phyloP scores from a whole-genome alignment of 1,140 invertebrate species.

The Theocolax elegans region DNA sequence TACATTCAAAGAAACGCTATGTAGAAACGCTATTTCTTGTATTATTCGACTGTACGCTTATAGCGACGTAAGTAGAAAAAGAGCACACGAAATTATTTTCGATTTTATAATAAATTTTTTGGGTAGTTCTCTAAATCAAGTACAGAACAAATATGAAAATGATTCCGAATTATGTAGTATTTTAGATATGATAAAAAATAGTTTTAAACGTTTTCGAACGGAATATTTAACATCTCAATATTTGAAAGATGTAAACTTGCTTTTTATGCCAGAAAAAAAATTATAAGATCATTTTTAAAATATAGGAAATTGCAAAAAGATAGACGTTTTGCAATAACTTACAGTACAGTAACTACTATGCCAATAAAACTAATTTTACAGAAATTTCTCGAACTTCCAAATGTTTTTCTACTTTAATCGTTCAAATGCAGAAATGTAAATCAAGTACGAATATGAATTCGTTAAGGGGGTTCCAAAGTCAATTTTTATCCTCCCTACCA shows the following conservation, averaged over 20 bases:
- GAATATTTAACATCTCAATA: constrained; percentile 7
- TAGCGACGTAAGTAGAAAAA: too few relatives aligned
- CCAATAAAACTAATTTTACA: constrained; percentile 22
- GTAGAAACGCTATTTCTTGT: too few relatives aligned
- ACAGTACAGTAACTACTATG: not conserved
- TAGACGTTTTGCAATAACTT: not conserved
- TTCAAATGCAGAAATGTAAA: constrained; percentile 14
- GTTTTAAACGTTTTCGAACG: not conserved
- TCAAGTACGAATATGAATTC: too few relatives aligned
- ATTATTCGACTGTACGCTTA: too few relatives aligned
- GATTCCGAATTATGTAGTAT: not conserved
- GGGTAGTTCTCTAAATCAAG: not conserved
- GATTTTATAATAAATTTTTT: too few relatives aligned
- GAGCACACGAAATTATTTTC: too few relatives aligned
- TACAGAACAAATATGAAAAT: not conserved
- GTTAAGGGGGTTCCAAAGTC: too few relatives aligned
- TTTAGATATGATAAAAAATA: constrained; percentile 1
- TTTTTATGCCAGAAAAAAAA: not conserved
- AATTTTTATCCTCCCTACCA: too few relatives aligned
- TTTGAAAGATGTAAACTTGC: not conserved
- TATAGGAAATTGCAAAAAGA: not conserved
- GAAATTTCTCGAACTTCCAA: too few relatives aligned
- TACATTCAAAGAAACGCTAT: too few relatives aligned
- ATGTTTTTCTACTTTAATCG: constrained; percentile 7
- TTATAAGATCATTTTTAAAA: not conserved